Evolutionary conservation across 2,797 vertebrate genomes (phyloP).

Genomic region (Huso huso): DNA sequence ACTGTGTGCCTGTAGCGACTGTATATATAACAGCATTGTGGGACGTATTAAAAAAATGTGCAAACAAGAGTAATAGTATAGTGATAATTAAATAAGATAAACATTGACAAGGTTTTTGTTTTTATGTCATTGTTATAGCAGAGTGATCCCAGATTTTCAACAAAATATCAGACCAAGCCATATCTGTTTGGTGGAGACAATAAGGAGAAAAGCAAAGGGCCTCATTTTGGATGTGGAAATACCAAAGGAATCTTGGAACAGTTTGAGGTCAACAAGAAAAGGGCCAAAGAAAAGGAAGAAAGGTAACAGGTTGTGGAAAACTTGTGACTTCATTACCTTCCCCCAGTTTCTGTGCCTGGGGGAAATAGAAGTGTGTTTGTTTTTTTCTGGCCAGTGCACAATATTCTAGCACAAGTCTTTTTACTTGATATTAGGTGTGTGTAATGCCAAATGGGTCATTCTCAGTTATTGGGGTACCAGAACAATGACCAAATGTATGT

Average conservation of each 20-base stretch:
- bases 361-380: no score
- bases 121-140: constrained; percentile 46
- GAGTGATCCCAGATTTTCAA: constrained; percentile 69
- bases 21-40: no score
- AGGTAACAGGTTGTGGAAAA: constrained; percentile 47
- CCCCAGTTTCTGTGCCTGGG: no score
- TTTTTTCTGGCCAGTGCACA: neutral
- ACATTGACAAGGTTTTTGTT: constrained; percentile 6
- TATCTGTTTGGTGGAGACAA: constrained; percentile 68
- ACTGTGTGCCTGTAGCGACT: no score
- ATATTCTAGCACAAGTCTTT: constrained; percentile 15
- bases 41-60: no score
- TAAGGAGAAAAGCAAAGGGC: constrained; percentile 50
- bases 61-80: no score
- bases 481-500: no score
- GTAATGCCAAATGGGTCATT: constrained; percentile 11
- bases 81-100: no score
- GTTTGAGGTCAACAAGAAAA: constrained; percentile 80
- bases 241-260: constrained; percentile 61
- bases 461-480: constrained; percentile 10
- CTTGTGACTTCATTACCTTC: no score
- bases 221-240: constrained; percentile 49
- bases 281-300: constrained; percentile 72
- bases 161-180: constrained; percentile 80
- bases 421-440: constrained; percentile 18